Evolutionary conservation across 1,140 invertebrate species (phyloP), one percentile per base, ranked within the genome.

Genomic region (Bathynomus jamesi): DNA sequence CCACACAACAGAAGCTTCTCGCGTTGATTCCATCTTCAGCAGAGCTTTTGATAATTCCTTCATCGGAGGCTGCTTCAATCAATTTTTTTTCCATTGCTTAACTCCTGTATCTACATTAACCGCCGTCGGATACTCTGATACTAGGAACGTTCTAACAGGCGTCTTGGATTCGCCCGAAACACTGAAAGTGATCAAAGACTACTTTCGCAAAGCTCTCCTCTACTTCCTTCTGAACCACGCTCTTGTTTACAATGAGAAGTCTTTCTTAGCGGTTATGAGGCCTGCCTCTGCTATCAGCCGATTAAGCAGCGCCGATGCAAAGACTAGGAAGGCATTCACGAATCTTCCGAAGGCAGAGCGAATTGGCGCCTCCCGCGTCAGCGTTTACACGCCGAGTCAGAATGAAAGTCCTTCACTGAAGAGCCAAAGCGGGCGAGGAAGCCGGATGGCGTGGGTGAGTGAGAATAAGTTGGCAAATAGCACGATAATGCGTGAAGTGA

Each of bases 1-100:
- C 74, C 85, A 86, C 78, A 83, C 84, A 7, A 80, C 83, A 0
- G 84, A 85, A 78, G 85, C 84, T 25, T 81, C 83, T 5, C 76
- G 82, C 53, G 78, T 85, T 21, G 85, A 85, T 78, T 82, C 83
- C 53, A 82, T 84, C 29, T 82, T 85, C 77, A 82, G 83, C 64
- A 67, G 73, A 29, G 79, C 83, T 3, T 85, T 85, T 79, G 78
- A 80, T 46, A 46, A 65, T 28, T 8, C 21, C 8, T 28, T 29
- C 30, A 53, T 8, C 29, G 69, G n/a, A 11, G 61, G 46, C 24
- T 60, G 25, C 17, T 66, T 78, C 25, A 79, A 77, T 72, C 76
- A 40, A 25, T 78, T 74, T 67, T 62, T 69, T 11, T 74, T 78
- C 65, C 76, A 78, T 71, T 72, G 69, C 28, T 75, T 79, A 0